A percentile compares a stretch with the other conserved stretches of the same genome.
Evolutionary conservation across 2,888 invertebrate genomes (phyloP).

Genomic region (Drosophila suboccidentalis): DNA sequence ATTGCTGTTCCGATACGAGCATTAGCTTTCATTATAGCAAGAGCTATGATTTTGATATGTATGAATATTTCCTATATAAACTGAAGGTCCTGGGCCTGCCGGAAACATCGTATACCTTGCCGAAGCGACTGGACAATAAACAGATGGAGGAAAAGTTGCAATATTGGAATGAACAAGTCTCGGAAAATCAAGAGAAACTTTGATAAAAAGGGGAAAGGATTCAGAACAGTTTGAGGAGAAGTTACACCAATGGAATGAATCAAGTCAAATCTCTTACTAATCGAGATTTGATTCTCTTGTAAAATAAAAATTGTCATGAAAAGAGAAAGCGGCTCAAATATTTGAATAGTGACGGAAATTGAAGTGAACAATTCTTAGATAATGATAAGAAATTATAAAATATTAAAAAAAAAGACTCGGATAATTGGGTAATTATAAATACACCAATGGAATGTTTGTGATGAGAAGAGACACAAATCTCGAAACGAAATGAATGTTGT

Average conservation of each 20-base stretch:
- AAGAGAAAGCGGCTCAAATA: too few species aligned
- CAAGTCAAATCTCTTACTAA: too few species aligned
- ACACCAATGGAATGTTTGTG: too few species aligned
- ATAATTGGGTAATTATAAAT: neutral
- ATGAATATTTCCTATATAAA: slow-evolving; percentile 95
- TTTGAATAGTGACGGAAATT: too few species aligned
- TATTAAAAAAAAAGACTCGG: neutral
- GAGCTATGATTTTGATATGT: slow-evolving; percentile 96
- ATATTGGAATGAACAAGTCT: slow-evolving; percentile 58
- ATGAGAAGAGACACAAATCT: neutral
- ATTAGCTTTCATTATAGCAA: slow-evolving; percentile 97
- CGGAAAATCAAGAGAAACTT: slow-evolving; percentile 10
- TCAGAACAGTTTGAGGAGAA: too few species aligned
- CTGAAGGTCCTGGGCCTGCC: slow-evolving; percentile 39
- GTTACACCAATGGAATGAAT: too few species aligned
- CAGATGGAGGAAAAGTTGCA: slow-evolving; percentile 67
- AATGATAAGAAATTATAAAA: too few species aligned
- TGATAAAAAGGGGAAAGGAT: neutral
- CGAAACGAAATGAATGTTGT: neutral
- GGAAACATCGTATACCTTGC: slow-evolving; percentile 23
- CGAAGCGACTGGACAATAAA: slow-evolving; percentile 39
- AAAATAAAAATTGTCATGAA: too few species aligned
- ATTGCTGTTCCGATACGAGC: slow-evolving; percentile 96
- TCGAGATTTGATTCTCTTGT: too few species aligned
- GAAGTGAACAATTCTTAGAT: too few species aligned